Conservation (phyloP, 2,797 vertebrate genomes). For the Somateria mollissima region DNA sequence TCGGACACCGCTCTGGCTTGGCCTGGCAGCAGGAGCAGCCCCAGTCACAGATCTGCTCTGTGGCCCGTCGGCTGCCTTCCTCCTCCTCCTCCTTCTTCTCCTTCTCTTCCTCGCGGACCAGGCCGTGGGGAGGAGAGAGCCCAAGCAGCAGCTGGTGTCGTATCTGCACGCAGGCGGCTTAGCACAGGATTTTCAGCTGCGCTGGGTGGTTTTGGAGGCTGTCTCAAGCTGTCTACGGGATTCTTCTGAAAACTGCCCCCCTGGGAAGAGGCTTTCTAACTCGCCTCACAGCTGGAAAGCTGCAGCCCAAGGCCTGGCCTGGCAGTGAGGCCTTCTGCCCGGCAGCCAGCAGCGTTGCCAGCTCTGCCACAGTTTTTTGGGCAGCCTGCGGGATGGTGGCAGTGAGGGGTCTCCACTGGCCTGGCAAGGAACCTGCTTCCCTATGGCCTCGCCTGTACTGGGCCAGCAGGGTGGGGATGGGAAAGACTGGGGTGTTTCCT, state of each 20-base stretch:
- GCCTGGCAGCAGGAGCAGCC: neutral
- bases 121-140: neutral
- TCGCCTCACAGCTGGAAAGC: neutral
- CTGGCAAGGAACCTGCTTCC: neutral
- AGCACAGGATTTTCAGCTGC: neutral
- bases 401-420: rapidly evolving
- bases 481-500: neutral
- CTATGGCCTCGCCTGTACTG: rapidly evolving
- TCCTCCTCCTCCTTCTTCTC: rapidly evolving
- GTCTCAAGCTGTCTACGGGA: neutral
- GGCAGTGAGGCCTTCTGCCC: neutral
- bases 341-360: rapidly evolving
- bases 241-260: neutral
- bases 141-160: rapidly evolving
- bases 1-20: rapidly evolving
- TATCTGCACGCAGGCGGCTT: neutral
- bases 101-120: neutral
- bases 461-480: neutral
- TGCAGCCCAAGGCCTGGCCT: neutral
- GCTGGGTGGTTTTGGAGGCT: neutral
- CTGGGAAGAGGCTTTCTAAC: neutral
- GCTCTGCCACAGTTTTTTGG: neutral
- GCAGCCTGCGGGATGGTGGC: rapidly evolving
- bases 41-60: rapidly evolving
- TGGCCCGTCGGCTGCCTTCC: neutral